Percentiles rank a stretch among this genome's conserved stretches.
phyloP scores from a whole-genome alignment of 2,797 vertebrate genomes.

The Threskiornis aethiopicus region DNA sequence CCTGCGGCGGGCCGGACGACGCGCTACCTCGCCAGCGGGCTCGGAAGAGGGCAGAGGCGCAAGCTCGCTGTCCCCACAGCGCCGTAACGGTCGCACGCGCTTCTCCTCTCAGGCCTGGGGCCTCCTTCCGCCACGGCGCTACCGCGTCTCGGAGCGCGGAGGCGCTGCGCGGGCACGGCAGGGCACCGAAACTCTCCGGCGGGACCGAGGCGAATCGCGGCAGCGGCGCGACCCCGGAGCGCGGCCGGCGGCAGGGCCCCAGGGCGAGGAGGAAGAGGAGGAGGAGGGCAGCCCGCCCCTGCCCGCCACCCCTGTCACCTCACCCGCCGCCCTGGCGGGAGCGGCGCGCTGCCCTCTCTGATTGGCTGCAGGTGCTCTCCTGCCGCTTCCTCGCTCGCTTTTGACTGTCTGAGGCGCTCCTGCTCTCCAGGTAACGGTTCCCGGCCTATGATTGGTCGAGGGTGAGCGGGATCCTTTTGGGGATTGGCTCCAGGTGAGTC shows the following conservation, averaged over 20 bases:
- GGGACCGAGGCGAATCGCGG: too few relatives aligned
- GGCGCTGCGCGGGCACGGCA: background rate
- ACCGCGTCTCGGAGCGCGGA: too few relatives aligned
- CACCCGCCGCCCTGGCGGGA: background rate
- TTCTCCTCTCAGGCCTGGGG: background rate
- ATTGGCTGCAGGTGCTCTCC: constrained; percentile 40
- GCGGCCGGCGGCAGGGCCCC: background rate
- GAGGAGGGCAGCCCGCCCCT: fast-evolving
- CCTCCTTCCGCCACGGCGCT: background rate
- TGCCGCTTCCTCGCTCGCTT: background rate
- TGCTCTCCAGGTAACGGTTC: constrained; percentile 47
- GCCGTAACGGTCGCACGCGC: background rate
- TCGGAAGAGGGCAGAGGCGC: background rate
- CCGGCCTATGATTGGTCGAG: constrained; percentile 19
- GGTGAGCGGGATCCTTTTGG: background rate
- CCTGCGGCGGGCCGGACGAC: too few relatives aligned
- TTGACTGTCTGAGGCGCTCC: background rate
- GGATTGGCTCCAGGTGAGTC: constrained; percentile 24
- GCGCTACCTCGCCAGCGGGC: background rate
- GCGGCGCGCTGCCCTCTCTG: background rate
- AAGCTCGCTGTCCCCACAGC: background rate
- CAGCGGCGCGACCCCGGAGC: too few relatives aligned
- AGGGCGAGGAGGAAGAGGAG: too few relatives aligned
- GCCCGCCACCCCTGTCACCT: background rate
- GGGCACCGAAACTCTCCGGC: too few relatives aligned